Base-by-base conservation (phyloP, 2,797 vertebrate species). In the Chaetodon trifasciatus region DNA sequence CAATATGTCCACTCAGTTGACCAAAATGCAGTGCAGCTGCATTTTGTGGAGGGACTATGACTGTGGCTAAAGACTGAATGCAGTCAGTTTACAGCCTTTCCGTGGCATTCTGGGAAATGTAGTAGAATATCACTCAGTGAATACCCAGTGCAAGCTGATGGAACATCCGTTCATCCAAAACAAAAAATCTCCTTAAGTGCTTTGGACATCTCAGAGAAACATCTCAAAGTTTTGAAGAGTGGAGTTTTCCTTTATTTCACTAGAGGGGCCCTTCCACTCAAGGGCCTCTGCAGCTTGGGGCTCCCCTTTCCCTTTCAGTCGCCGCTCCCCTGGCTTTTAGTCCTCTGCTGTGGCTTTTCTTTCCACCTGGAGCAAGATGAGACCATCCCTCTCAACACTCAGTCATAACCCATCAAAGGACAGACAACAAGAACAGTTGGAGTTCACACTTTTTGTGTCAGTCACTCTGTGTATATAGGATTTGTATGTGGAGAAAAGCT, bases 401-500 rank as follows among this genome's bases (percentile, higher is more conserved):
- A 86, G 84, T 87, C 83, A 84, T 19, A 76, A 60, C 53, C 52
- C 74, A 71, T 72, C 73, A 76, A 83, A 76, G 74, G 85, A 79
- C 79, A 67, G 74, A 68, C 44, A 32, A 32, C 28, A 28, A 28
- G 44, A 80, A 62, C 55, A 46, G 58, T 69, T 83, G 76, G 76
- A 46, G 60, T 69, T 80, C 81, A 73, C 62, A 50, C 70, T 79
- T 69, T 77, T 78, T 67, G 74, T 88, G 85, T 90, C 87, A 71
- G 17, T 78, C 82, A 74, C 47, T 79, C 47, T 79, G 72, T 93
- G 83, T 90, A 91, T 66, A 88, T 85, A 89, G 78, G 72, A 83
- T 85, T 85, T 85, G 86, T 87, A 85, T 55, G 81, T 86, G 81
- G 74, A 89, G 83, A 89, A 88, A 93, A 94, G 92, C 90, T 93